Conservation (phyloP, 2,888 invertebrate species). For the Meloe dianella region DNA sequence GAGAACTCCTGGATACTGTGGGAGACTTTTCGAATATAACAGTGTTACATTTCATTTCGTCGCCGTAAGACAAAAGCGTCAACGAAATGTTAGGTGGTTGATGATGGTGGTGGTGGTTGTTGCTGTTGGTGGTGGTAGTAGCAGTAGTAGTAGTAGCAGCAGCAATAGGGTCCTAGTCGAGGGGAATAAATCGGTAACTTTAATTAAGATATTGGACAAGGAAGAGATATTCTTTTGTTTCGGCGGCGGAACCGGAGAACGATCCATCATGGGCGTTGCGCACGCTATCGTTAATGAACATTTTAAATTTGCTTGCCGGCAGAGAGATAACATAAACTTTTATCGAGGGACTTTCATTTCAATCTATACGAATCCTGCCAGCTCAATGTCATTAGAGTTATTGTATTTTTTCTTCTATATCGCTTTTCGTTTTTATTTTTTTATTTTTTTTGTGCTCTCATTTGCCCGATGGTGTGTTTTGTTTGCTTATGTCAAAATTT, state of each 20-base stretch:
- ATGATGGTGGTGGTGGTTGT: background rate
- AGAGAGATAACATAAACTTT: constrained; percentile 47
- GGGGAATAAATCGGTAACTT: constrained; percentile 62
- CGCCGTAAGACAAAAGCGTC: constrained; percentile 51
- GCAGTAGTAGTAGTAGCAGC: background rate
- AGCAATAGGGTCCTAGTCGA: constrained; percentile 28
- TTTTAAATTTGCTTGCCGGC: constrained; percentile 55
- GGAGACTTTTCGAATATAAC: constrained; percentile 25
- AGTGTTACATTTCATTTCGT: constrained; percentile 55
- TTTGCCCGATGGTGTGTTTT: background rate
- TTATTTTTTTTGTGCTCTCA: background rate
- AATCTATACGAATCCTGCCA: constrained; percentile 12
- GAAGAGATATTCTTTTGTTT: constrained; percentile 59
- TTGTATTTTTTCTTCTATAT: constrained; percentile 7
- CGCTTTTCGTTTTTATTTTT: background rate
- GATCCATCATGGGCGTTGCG: constrained; percentile 55
- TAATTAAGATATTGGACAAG: constrained; percentile 62
- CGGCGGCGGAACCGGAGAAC: constrained; percentile 52
- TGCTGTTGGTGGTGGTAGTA: constrained; percentile 14
- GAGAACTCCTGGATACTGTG: constrained; percentile 31
- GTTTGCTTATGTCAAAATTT: background rate
- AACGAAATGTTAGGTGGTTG: constrained; percentile 11
- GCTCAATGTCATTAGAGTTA: constrained; percentile 8
- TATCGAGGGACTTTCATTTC: constrained; percentile 40
- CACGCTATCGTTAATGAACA: constrained; percentile 58